Evolutionary conservation across 2,113 vertebrate genomes (phyloP).

Genomic region (Delphinus delphis): DNA sequence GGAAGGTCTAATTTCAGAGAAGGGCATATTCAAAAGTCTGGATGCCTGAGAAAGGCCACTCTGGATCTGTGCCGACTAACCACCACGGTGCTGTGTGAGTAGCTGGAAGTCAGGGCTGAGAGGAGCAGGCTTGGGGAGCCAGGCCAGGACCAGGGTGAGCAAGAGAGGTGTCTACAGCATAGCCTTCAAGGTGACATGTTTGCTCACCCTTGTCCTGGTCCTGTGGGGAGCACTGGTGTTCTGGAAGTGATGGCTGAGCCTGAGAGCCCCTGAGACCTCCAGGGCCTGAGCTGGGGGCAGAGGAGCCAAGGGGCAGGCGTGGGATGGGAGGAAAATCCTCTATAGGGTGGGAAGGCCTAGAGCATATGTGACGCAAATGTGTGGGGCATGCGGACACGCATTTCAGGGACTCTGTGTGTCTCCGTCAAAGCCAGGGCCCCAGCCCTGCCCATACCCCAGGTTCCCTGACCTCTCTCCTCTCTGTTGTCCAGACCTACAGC

Average conservation of each 20-base stretch:
- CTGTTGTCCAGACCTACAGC: slow-evolving; percentile 73
- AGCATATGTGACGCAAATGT: neutral
- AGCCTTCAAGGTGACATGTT: neutral
- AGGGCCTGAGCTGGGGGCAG: neutral
- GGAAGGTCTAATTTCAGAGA: neutral
- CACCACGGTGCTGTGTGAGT: neutral
- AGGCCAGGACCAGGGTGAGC: neutral
- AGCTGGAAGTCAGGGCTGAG: neutral
- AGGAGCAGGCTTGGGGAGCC: neutral
- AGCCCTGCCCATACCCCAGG: neutral
- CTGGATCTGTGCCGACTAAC: neutral
- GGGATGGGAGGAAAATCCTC: neutral
- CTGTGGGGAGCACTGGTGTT: neutral
- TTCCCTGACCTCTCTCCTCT: neutral
- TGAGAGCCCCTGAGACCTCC: neutral
- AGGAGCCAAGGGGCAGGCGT: neutral
- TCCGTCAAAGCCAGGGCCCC: neutral
- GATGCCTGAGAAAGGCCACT: neutral
- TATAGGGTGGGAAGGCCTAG: no score
- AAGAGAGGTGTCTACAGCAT: accelerated
- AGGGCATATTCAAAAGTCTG: neutral
- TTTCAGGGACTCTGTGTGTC: neutral
- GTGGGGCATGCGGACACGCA: neutral
- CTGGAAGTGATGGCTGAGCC: neutral
- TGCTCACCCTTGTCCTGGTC: neutral